Conservation (phyloP, 2,888 invertebrate species). For the Leptura quadrifasciata region DNA sequence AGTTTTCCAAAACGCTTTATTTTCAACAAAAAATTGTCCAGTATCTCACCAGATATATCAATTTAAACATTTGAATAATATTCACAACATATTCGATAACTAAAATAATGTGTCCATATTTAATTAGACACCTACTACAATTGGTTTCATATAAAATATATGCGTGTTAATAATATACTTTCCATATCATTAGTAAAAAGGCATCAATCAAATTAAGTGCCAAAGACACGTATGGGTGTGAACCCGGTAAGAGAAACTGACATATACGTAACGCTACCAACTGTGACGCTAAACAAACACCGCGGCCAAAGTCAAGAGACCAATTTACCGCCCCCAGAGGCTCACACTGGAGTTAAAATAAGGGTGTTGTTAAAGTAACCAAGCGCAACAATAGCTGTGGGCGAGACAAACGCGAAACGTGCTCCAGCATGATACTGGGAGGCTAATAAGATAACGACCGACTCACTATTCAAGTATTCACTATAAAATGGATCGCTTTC, state of each 20-base stretch:
- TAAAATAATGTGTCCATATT: too few species aligned
- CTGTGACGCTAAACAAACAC: constrained; percentile 50
- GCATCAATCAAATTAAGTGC: not conserved
- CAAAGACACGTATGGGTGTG: not conserved
- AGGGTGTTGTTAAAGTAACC: constrained; percentile 58
- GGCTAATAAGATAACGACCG: constrained; percentile 69
- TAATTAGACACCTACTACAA: too few species aligned
- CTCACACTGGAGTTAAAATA: constrained; percentile 44
- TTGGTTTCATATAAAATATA: too few species aligned
- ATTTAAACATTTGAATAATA: too few species aligned
- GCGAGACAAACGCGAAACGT: constrained; percentile 70
- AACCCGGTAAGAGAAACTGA: constrained; percentile 10
- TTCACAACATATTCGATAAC: too few species aligned
- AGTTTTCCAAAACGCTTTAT: too few species aligned
- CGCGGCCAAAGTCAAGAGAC: constrained; percentile 51
- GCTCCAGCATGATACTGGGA: constrained; percentile 66
- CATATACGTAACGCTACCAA: constrained; percentile 23
- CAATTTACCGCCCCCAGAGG: constrained; percentile 60
- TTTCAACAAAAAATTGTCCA: too few species aligned
- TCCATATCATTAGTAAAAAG: not conserved
- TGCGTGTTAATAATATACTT: too few species aligned
- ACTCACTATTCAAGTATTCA: constrained; percentile 57
- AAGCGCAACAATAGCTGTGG: constrained; percentile 67
- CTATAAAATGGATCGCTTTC: constrained; percentile 67
- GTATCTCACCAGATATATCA: too few species aligned